A percentile compares a stretch with the other conserved stretches of the same genome.
These are phyloP conservation scores for Lordiphosa clarofinis DNA, from an alignment of 1,140 invertebrate species.

Conservation along the genomic window DNA sequence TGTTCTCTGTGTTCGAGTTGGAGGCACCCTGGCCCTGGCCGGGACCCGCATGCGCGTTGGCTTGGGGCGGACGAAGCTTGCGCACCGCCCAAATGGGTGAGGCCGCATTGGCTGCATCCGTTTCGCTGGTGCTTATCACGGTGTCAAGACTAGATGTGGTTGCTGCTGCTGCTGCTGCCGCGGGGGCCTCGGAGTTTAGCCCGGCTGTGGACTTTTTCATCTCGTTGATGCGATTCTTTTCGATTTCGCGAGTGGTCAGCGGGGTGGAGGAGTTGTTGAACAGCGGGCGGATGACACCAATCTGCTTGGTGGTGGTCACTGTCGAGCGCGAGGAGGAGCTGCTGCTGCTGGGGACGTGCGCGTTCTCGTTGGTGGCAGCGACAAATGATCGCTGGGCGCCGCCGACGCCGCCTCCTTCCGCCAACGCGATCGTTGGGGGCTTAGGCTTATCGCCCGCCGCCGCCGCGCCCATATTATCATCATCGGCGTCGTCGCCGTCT, in stretches of 20 bases:
- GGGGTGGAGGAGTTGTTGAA: constrained; percentile 52
- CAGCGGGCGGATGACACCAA: constrained; percentile 69
- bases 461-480: constrained; percentile 68
- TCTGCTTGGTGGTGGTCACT: constrained; percentile 57
- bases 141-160: constrained; percentile 58
- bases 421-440: constrained; percentile 68
- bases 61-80: constrained; percentile 39
- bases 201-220: constrained; percentile 81
- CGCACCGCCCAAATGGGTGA: constrained; percentile 68
- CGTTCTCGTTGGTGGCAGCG: constrained; percentile 56
- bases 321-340: constrained; percentile 75
- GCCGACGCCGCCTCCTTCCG: constrained; percentile 28
- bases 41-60: constrained; percentile 20
- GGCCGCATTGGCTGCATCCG: constrained; percentile 80
- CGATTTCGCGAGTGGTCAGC: constrained; percentile 84
- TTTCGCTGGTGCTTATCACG: constrained; percentile 76
- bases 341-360: constrained; percentile 78
- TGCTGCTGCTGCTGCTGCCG: constrained; percentile 17
- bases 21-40: constrained; percentile 14
- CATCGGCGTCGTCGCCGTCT: constrained; percentile 38
- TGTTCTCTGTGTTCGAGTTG: constrained; percentile 73
- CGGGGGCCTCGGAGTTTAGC: constrained; percentile 52
- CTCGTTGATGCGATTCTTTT: constrained; percentile 87
- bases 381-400: constrained; percentile 62
- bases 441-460: constrained; percentile 83